A percentile compares a stretch with the other conserved stretches of the same genome.
These are phyloP conservation scores for Malurus alboscapulatus DNA, from an alignment of 2,113 vertebrate species.

Conservation along the genomic window DNA sequence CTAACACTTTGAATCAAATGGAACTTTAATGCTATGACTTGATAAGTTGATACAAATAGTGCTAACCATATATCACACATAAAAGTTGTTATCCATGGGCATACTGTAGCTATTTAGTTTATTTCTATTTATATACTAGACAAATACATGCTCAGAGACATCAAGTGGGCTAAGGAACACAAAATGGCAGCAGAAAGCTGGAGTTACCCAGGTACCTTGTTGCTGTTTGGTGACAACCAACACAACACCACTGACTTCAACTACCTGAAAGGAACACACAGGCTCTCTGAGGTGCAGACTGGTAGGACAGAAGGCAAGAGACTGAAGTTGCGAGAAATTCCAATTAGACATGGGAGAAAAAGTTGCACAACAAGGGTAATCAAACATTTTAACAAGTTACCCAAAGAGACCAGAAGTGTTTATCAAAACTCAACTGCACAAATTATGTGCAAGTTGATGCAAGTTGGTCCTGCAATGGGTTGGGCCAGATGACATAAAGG, in stretches of 20 bases:
- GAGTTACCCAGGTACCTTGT: neutral
- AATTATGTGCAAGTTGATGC: neutral
- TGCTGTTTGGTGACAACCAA: neutral
- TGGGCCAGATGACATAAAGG: neutral
- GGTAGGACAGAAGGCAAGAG: neutral
- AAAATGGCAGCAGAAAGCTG: neutral
- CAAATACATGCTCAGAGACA: neutral
- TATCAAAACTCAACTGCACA: neutral
- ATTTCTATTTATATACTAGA: neutral
- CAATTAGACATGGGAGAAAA: neutral
- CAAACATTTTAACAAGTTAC: neutral
- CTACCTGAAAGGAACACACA: neutral
- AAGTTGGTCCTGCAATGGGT: neutral
- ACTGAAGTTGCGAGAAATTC: neutral
- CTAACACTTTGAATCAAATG: neutral
- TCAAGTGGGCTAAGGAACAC: neutral
- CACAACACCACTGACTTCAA: neutral
- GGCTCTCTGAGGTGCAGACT: neutral
- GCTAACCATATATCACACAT: neutral
- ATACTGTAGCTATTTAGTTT: neutral
- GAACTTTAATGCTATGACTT: neutral
- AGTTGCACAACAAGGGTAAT: neutral
- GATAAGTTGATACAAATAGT: neutral
- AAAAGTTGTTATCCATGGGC: neutral
- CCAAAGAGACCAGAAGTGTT: neutral